Percentiles rank a stretch among this genome's conserved stretches.
phyloP scores from a whole-genome alignment of 2,797 vertebrate species.

The Hydrolagus colliei region DNA sequence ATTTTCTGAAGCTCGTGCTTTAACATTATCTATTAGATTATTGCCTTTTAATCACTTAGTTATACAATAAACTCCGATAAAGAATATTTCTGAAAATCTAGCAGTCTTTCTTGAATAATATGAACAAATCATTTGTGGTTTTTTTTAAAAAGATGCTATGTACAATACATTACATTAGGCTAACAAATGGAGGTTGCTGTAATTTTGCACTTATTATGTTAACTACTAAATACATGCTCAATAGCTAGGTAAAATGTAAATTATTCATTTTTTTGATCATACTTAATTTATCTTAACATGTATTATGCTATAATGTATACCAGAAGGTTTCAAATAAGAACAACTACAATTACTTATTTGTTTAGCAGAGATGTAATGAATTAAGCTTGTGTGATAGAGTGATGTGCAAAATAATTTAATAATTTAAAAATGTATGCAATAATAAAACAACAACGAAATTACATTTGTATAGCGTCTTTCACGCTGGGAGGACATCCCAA shows the following conservation, averaged over 20 bases:
- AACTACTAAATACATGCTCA: not conserved
- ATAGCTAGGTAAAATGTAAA: not conserved
- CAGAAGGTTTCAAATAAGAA: not conserved
- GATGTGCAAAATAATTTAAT: conserved; percentile 8
- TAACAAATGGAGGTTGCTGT: not conserved
- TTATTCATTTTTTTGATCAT: not conserved
- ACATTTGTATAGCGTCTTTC: not conserved
- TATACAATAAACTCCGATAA: not conserved
- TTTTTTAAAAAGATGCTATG: not conserved
- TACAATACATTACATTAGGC: not conserved
- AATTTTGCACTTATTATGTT: not conserved
- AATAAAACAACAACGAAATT: not conserved
- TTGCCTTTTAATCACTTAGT: no score
- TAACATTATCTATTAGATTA: no score
- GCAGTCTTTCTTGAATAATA: not conserved
- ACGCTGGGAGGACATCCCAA: no score
- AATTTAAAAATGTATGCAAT: not conserved
- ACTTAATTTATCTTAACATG: not conserved
- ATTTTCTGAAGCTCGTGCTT: no score
- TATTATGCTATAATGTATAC: not conserved
- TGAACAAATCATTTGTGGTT: not conserved
- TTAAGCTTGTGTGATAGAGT: not conserved
- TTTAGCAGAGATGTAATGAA: not conserved
- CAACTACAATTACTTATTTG: not conserved
- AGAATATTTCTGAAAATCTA: not conserved